A percentile compares a stretch with the other conserved stretches of the same genome.
phyloP scores from a whole-genome alignment of 1,140 invertebrate genomes.

The Drepana arcuata region DNA sequence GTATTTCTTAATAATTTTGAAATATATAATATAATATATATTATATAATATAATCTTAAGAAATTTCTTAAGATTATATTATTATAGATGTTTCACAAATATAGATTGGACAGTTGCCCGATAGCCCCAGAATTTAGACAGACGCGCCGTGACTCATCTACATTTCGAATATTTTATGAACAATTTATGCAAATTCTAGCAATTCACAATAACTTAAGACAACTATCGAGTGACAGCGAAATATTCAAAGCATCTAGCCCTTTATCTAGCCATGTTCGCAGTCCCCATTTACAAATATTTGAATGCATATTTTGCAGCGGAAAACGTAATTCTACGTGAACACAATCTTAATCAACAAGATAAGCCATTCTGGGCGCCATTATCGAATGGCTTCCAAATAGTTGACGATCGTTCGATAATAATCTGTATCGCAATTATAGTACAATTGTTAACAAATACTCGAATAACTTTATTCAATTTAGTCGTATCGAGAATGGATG shows the following conservation, averaged over 20 bases:
- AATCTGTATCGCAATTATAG: too few relatives aligned
- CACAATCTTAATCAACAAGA: slow-evolving; percentile 13
- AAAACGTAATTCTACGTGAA: slow-evolving; percentile 13
- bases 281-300: slow-evolving; percentile 28
- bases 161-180: slow-evolving; percentile 18
- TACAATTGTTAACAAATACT: too few relatives aligned
- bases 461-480: too few relatives aligned
- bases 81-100: background rate
- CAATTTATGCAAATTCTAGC: slow-evolving; percentile 7
- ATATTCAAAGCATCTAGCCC: slow-evolving; percentile 9
- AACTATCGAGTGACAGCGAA: slow-evolving; percentile 18
- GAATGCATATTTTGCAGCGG: slow-evolving; percentile 20
- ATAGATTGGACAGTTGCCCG: background rate
- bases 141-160: background rate
- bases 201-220: slow-evolving; percentile 6
- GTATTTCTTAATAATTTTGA: too few relatives aligned
- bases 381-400: slow-evolving; percentile 44
- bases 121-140: background rate
- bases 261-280: slow-evolving; percentile 20
- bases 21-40: too few relatives aligned
- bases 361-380: slow-evolving; percentile 30
- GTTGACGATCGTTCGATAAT: slow-evolving; percentile 45
- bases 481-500: too few relatives aligned
- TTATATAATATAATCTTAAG: background rate
- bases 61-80: background rate